phyloP scores from a whole-genome alignment of 2,797 vertebrate genomes.

The Meda fulgida region DNA sequence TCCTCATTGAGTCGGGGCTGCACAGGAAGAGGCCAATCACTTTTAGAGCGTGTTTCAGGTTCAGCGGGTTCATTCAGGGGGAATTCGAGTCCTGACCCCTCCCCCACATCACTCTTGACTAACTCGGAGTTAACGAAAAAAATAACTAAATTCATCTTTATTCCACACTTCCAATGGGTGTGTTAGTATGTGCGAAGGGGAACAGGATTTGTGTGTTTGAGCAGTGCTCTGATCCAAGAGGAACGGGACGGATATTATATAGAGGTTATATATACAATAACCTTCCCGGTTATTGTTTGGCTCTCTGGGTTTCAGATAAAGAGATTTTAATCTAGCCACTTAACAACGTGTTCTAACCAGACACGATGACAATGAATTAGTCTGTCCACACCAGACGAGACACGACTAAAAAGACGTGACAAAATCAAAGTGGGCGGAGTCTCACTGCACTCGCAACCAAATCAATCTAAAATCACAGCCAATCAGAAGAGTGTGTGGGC shows the following conservation, averaged over 20 bases:
- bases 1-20: conserved; percentile 43
- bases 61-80: conserved; percentile 56
- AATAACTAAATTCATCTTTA: conserved; percentile 13
- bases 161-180: background rate
- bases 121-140: conserved; percentile 28
- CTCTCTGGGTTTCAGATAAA: background rate
- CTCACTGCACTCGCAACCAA: background rate
- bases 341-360: background rate
- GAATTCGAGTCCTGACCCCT: conserved; percentile 33
- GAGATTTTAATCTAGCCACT: background rate
- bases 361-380: background rate
- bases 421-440: background rate
- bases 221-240: background rate
- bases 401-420: background rate
- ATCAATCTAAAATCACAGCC: background rate
- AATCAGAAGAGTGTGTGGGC: background rate
- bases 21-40: conserved; percentile 60
- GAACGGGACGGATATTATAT: background rate
- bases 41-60: conserved; percentile 43
- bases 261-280: no score
- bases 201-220: conserved; percentile 5
- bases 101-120: conserved; percentile 16
- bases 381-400: background rate
- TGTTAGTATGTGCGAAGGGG: background rate
- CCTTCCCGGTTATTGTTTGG: background rate